Base-by-base conservation (phyloP, 2,113 vertebrate genomes). In the Taxidea taxus region DNA sequence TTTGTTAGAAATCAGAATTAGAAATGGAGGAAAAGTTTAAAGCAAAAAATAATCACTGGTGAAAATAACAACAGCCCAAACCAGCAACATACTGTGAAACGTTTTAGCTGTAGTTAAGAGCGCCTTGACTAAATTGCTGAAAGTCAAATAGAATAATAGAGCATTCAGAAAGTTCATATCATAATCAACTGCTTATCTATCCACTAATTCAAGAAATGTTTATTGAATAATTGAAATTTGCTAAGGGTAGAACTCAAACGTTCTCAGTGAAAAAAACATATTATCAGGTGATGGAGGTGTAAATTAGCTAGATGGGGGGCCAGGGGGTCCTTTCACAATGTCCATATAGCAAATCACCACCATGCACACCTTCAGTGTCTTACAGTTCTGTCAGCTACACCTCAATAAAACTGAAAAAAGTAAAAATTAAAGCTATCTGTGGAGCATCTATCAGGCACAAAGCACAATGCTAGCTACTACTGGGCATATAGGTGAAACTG, bases 1-100 rank as follows among this genome's bases (percentile, higher is more conserved):
- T 25, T 12, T 62, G 70, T 91, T 75, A 91, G 96, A 94, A 87
- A 90, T 91, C 8, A 85, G 81, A 85, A 86, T 64, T 60, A 60
- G 68, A 37, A 54, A 64, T 18, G 7, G 9, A 64, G 51, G 8
- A 74, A 84, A 87, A 49, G 51, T 58, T 62, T 58, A 70, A 86
- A 77, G 6, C 29, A 29, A 85, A 92, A 94, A 78, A 62, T 39
- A 80, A 37, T 39, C 90, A 62, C 49, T 85, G 86, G 75, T 47
- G 81, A 94, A 85, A 92, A 66, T 42, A 58, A 78, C 44, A 68
- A 31, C 31, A 34, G 90, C 68, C 68, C 72, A 91, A 94, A 91
- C 2, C 42, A 56, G 21, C 13, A 54, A 75, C 27, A 42, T 68
- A 82, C 51, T 47, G 92, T 51, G 3, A 74, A 74, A 85, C 27